A percentile compares a stretch with the other conserved stretches of the same genome.
phyloP scores from a whole-genome alignment of 2,888 invertebrate genomes.

The Eutolmus rufibarbis region DNA sequence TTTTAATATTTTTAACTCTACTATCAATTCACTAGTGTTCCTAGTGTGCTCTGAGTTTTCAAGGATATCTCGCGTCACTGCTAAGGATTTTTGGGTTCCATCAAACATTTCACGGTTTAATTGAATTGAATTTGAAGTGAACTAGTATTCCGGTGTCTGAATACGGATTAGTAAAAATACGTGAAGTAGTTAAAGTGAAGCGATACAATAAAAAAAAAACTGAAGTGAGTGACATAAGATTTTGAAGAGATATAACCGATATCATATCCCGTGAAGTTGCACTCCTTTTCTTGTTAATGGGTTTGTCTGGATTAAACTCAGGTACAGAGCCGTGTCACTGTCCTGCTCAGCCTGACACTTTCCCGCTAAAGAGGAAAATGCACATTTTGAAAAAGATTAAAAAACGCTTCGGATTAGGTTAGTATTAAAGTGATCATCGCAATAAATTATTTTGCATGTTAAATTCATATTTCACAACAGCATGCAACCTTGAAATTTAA shows the following conservation, averaged over 20 bases:
- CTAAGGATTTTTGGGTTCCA: not conserved
- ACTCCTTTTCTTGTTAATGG: constrained; percentile 15
- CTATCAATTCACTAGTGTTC: not conserved
- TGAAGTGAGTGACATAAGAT: not conserved
- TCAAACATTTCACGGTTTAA: not conserved
- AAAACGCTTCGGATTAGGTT: constrained; percentile 86
- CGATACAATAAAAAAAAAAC: not conserved
- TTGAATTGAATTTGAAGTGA: not conserved
- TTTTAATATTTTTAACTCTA: not conserved
- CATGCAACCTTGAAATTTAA: too few species aligned
- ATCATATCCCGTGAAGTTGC: not conserved
- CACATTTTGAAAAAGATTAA: constrained; percentile 90
- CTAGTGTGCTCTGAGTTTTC: not conserved
- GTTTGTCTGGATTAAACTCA: constrained; percentile 40
- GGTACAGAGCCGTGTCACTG: constrained; percentile 36
- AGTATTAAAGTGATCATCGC: constrained; percentile 57
- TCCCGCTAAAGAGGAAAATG: constrained; percentile 69
- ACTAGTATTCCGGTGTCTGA: not conserved
- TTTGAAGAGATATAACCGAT: not conserved
- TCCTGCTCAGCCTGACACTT: not conserved
- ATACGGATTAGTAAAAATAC: not conserved
- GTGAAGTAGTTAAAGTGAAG: not conserved
- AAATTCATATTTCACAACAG: too few species aligned
- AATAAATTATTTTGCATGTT: not conserved
- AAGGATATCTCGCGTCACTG: not conserved